These are phyloP conservation scores for Apodemia zela DNA, from an alignment of 2,888 invertebrate genomes.

Conservation along the genomic window DNA sequence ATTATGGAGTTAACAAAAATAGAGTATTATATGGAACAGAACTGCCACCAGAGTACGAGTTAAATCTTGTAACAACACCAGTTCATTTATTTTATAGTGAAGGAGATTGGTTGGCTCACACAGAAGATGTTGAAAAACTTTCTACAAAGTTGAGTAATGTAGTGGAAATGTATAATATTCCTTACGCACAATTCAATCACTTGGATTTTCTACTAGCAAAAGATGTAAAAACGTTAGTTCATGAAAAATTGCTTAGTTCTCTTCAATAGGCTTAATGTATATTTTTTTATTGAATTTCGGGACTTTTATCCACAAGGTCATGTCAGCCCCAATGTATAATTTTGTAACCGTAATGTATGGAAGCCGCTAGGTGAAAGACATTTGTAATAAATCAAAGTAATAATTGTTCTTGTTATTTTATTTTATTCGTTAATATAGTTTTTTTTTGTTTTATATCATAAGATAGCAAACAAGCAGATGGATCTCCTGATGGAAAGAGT, in stretches of 20 bases:
- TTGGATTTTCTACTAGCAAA: constrained; percentile 69
- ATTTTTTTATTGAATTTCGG: no score
- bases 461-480: no score
- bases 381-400: no score
- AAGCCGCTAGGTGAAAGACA: no score
- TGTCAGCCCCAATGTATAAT: no score
- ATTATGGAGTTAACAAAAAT: constrained; percentile 51
- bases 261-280: neutral
- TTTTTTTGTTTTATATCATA: no score
- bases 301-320: no score
- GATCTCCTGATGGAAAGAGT: no score
- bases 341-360: no score
- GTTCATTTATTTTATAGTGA: constrained; percentile 58
- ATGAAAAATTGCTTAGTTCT: constrained; percentile 46
- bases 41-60: constrained; percentile 49
- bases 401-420: no score
- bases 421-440: no score
- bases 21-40: constrained; percentile 44
- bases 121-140: constrained; percentile 79
- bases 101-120: constrained; percentile 84
- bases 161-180: constrained; percentile 75
- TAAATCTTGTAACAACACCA: constrained; percentile 49
- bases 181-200: constrained; percentile 67
- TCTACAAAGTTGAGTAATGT: constrained; percentile 77
- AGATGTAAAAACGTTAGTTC: constrained; percentile 54